Conservation (phyloP, 2,888 invertebrate genomes). For the Caenorhabditis doughertyi region DNA sequence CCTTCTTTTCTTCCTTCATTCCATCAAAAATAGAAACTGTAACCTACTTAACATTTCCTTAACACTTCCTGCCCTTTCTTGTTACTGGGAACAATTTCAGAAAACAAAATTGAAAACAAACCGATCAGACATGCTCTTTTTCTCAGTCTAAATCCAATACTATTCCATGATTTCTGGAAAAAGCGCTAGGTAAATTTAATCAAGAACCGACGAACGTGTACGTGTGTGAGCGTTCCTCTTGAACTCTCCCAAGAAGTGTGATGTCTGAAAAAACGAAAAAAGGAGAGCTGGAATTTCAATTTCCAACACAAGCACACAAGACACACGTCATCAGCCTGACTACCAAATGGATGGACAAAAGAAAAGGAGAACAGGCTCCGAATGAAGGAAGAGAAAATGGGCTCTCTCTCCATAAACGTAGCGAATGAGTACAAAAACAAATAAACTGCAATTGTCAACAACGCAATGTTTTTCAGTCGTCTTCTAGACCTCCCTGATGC, state of each 20-base stretch:
- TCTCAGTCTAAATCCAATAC: neutral
- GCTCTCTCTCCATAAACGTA: conserved; percentile 11
- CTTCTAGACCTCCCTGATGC: conserved; percentile 26
- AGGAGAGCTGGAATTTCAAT: conserved; percentile 1
- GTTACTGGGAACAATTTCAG: conserved; percentile 8
- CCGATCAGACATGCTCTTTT: conserved; percentile 2
- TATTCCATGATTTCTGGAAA: conserved; percentile 11
- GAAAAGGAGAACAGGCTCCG: neutral
- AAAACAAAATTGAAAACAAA: conserved; percentile 13
- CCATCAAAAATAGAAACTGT: conserved; percentile 1
- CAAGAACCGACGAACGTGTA: conserved; percentile 10
- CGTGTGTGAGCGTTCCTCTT: conserved; percentile 14
- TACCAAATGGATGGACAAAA: neutral
- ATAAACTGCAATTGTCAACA: conserved; percentile 51
- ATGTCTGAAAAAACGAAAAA: conserved; percentile 20
- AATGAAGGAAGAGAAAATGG: neutral
- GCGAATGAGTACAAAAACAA: conserved; percentile 39
- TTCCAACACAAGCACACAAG: conserved; percentile 1
- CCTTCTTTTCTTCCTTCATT: neutral
- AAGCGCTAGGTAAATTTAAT: conserved; percentile 31
- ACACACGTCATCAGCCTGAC: conserved; percentile 2
- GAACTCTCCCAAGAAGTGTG: conserved; percentile 10
- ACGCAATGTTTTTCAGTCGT: conserved; percentile 19
- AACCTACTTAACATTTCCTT: conserved; percentile 11
- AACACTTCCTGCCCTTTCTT: neutral